Base-by-base conservation (phyloP, 1,140 invertebrate species). In the Hylyphantes graminicola region DNA sequence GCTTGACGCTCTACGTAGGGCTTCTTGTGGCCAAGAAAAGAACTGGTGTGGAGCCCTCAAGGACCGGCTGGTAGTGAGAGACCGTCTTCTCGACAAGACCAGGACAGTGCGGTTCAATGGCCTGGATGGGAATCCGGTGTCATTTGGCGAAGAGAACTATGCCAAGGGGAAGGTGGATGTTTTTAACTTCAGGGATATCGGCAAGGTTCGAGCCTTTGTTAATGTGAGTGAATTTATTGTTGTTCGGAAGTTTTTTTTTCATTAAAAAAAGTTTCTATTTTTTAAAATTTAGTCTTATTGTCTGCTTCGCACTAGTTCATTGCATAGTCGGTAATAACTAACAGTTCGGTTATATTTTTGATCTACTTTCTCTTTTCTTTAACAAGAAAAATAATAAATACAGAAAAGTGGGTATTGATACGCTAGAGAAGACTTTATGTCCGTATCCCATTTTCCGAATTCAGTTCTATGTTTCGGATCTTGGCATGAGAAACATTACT, bases 21-120 rank as follows among this genome's bases (percentile, higher is more conserved):
- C 89, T 87, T 77, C 90, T 85, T 89, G 90, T 87, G 51, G 83
- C 72, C 21, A 86, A 86, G 78, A 88, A 87, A 48, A 85, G 77
- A 63, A 87, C 87, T 19, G 89, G 87, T 87, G 78, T 79, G n/a
- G 21, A 53, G 85, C 85, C 7, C 88, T 89, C 13, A 81, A 57
- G 50, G 64, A 85, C 21, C 87, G 87, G 72, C 19, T 57, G 21
- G 81, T 88, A 61, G 87, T 88, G 6, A 68, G 86, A 19, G 11
- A 85, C 5, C 76, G 68, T n/a, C 86, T 89, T 6, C 87, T 89
- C 85, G 65, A 54, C 6, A 70, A 87, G 35, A 87, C 89, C 85
- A 88, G 88, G 35, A 68, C 76, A 15, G 48, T 88, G 35, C 87
- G 74, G 12, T 89, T 89, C 74, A 87, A 80, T 4, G 89, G 87